These are phyloP conservation scores for Colinus virginianus DNA, from an alignment of 2,113 vertebrate species.

Conservation along the genomic window DNA sequence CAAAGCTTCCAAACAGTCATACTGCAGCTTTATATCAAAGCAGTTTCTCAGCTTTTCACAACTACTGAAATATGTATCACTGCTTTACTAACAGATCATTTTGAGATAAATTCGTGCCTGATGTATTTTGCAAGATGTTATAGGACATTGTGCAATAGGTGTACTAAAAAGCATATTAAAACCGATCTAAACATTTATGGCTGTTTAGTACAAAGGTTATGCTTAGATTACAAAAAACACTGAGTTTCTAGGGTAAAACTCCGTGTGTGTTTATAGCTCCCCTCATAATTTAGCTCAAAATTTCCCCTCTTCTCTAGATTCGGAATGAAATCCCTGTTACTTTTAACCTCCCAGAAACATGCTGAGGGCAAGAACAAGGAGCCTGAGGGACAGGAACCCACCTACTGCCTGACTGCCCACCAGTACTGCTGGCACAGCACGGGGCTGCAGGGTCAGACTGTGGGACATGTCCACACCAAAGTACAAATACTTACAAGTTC, in stretches of 20 bases:
- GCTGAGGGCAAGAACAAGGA: background rate
- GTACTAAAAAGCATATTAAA: background rate
- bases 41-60: background rate
- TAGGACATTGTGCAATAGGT: background rate
- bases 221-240: background rate
- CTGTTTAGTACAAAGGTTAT: background rate
- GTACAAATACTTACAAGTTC: background rate
- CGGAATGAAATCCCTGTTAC: background rate
- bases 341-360: background rate
- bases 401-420: background rate
- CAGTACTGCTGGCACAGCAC: background rate
- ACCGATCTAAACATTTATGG: background rate
- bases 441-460: background rate
- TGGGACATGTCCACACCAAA: background rate
- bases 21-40: background rate
- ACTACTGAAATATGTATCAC: background rate
- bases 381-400: background rate
- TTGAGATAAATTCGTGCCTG: background rate
- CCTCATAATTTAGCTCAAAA: background rate
- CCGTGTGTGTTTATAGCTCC: background rate
- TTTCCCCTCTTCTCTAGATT: background rate
- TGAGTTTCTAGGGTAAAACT: background rate
- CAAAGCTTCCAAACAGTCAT: background rate
- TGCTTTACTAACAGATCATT: background rate
- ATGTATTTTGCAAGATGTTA: background rate